phyloP scores from a whole-genome alignment of 2,797 vertebrate species.

The Malacoraja senta region DNA sequence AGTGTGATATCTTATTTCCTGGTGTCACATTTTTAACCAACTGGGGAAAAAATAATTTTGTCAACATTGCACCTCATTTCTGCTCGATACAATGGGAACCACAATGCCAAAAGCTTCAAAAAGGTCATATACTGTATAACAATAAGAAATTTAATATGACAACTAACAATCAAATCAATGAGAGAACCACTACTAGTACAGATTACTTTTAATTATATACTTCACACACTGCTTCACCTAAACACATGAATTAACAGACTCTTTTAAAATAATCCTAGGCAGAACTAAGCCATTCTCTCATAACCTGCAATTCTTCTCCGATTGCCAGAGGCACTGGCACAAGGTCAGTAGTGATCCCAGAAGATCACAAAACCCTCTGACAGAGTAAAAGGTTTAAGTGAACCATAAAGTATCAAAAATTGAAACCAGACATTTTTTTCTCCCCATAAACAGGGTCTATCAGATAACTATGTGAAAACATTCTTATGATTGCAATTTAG shows the following conservation, averaged over 20 bases:
- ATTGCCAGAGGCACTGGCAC: constrained; percentile 18
- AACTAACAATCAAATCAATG: not conserved
- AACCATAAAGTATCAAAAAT: not conserved
- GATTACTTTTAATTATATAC: not conserved
- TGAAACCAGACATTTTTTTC: not conserved
- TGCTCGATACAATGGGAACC: not conserved
- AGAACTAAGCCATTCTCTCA: not conserved
- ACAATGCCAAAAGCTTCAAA: not conserved
- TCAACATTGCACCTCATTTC: not conserved
- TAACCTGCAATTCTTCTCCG: not conserved
- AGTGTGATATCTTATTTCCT: not conserved
- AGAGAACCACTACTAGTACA: not conserved
- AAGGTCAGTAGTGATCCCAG: not conserved
- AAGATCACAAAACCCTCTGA: not conserved
- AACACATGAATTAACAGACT: not conserved
- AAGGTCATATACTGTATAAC: not conserved
- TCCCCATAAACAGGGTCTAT: not conserved
- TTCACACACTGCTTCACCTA: not conserved
- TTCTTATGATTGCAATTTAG: not conserved
- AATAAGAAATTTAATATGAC: not conserved
- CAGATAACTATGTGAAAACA: not conserved
- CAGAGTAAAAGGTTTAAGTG: not conserved
- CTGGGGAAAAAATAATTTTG: not conserved
- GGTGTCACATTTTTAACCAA: not conserved
- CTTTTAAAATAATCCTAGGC: not conserved